Conservation (phyloP, 2,797 vertebrate genomes). For the Ctenopoma kingsleyae region DNA sequence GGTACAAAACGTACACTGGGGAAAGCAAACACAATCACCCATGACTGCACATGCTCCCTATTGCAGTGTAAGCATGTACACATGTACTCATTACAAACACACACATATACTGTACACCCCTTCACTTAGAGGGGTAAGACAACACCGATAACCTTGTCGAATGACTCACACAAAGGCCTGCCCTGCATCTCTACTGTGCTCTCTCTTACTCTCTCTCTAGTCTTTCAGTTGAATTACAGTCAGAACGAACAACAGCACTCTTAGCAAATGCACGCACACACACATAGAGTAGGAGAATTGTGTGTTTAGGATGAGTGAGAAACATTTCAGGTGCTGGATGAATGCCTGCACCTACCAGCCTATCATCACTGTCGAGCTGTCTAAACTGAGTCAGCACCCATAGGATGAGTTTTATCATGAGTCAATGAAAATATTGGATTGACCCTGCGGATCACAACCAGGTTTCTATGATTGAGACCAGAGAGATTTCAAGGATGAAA, state of each 20-base stretch:
- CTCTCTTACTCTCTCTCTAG: not conserved
- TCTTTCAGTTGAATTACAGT: constrained; percentile 31
- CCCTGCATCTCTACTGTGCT: constrained; percentile 20
- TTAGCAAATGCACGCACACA: constrained; percentile 9
- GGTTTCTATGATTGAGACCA: constrained; percentile 17
- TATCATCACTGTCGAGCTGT: constrained; percentile 36
- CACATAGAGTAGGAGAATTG: constrained; percentile 17
- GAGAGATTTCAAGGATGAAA: constrained; percentile 31
- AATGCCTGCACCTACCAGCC: constrained; percentile 43
- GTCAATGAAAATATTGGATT: constrained; percentile 34
- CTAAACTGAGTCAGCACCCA: constrained; percentile 61
- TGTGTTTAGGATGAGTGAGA: constrained; percentile 42
- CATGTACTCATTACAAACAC: constrained; percentile 11
- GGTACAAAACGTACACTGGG: constrained; percentile 45
- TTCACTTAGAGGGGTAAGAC: constrained; percentile 24
- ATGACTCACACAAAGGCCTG: constrained; percentile 29
- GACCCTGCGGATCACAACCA: constrained; percentile 31
- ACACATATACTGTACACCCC: constrained; percentile 26
- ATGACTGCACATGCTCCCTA: constrained; percentile 41
- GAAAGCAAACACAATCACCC: constrained; percentile 43
- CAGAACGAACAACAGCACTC: constrained; percentile 34
- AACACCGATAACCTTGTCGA: constrained; percentile 48
- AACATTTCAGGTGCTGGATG: constrained; percentile 48
- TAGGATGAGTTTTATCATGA: constrained; percentile 57
- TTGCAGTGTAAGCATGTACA: constrained; percentile 24